phyloP scores from a whole-genome alignment of 2,113 vertebrate genomes.

The Pyxicephalus adspersus region DNA sequence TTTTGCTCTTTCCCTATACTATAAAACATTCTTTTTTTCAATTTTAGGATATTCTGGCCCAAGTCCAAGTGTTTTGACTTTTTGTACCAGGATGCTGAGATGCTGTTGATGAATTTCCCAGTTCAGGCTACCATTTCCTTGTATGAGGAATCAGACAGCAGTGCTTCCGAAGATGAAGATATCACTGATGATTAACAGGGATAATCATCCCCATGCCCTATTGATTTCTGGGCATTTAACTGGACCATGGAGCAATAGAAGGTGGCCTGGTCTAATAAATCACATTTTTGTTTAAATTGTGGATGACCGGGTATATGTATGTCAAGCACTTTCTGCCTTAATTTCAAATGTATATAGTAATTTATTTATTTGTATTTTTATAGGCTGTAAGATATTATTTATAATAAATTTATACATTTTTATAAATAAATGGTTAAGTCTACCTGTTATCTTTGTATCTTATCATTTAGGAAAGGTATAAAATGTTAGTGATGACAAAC shows the following conservation, averaged over 20 bases:
- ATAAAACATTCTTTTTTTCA: slow-evolving; percentile 33
- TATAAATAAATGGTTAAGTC: neutral
- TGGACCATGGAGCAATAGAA: too few relatives aligned
- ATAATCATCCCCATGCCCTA: too few relatives aligned
- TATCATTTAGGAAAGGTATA: too few relatives aligned
- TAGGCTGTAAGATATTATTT: slow-evolving; percentile 40
- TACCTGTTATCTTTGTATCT: too few relatives aligned
- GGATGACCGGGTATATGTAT: too few relatives aligned
- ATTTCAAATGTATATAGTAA: slow-evolving; percentile 7
- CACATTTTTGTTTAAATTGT: too few relatives aligned
- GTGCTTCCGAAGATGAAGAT: slow-evolving; percentile 69
- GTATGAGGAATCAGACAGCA: slow-evolving; percentile 84
- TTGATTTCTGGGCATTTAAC: too few relatives aligned
- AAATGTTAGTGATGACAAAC: too few relatives aligned
- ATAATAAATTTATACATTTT: too few relatives aligned
- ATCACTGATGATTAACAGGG: slow-evolving; percentile 12
- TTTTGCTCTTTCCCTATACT: too few relatives aligned
- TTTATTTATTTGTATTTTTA: slow-evolving; percentile 41
- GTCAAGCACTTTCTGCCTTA: slow-evolving; percentile 46
- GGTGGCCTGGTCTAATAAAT: too few relatives aligned
- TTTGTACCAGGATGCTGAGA: slow-evolving; percentile 88
- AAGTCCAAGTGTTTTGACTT: slow-evolving; percentile 91
- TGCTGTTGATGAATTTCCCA: slow-evolving; percentile 85
- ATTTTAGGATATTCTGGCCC: slow-evolving; percentile 88
- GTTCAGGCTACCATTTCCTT: slow-evolving; percentile 91